Evolutionary conservation across 2,113 vertebrate genomes (phyloP).

Genomic region (Macaca mulatta): DNA sequence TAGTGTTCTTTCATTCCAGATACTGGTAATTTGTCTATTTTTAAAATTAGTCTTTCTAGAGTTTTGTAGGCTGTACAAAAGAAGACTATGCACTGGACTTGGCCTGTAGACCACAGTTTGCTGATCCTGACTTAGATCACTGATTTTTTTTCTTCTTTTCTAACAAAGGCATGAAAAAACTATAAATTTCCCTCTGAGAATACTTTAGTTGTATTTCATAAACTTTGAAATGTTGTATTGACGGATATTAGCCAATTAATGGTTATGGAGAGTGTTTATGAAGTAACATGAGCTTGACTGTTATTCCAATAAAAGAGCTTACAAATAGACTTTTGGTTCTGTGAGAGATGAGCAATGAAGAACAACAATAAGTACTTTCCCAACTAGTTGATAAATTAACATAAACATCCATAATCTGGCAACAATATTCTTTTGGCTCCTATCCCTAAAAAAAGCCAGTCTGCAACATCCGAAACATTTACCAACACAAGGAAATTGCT

Average conservation of each 20-base stretch:
- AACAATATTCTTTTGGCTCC: neutral
- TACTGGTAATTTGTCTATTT: neutral
- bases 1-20: neutral
- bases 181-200: neutral
- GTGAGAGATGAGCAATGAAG: neutral
- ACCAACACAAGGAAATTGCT: neutral
- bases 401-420: neutral
- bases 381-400: neutral
- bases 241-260: neutral
- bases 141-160: neutral
- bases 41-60: neutral
- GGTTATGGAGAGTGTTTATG: neutral
- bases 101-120: neutral
- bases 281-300: neutral
- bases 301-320: slow-evolving; percentile 15
- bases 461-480: neutral
- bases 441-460: neutral
- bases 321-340: slow-evolving; percentile 8
- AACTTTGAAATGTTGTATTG: neutral
- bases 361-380: neutral
- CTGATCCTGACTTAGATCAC: neutral
- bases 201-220: neutral
- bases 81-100: neutral
- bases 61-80: neutral
- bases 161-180: neutral